phyloP scores from a whole-genome alignment of 1,140 invertebrate species.

The Hirudo medicinalis region DNA sequence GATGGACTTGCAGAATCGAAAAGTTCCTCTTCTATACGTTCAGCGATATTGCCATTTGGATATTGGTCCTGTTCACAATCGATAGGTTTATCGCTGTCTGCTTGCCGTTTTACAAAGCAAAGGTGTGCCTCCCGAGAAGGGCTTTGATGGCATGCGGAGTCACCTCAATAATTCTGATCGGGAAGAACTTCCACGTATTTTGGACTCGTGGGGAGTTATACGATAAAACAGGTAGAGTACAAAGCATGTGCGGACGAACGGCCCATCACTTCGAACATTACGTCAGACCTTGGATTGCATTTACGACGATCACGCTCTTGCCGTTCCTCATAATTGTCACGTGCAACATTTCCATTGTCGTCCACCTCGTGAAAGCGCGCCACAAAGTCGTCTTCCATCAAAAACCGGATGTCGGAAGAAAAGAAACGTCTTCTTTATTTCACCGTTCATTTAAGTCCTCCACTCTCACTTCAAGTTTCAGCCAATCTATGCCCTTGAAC shows the following conservation, averaged over 20 bases:
- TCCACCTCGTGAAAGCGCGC: constrained; percentile 11
- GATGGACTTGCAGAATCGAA: constrained; percentile 25
- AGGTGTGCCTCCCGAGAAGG: constrained; percentile 10
- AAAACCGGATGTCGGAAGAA: too few relatives aligned
- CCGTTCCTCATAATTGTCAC: constrained; percentile 19
- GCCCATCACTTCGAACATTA: constrained; percentile 19
- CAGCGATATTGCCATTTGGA: constrained; percentile 25
- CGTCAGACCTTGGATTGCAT: constrained; percentile 23
- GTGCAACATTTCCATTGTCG: constrained; percentile 21
- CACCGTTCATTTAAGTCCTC: too few relatives aligned
- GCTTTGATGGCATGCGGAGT: constrained; percentile 10
- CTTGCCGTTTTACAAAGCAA: constrained; percentile 22
- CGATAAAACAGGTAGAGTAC: background rate
- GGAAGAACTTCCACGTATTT: constrained; percentile 22
- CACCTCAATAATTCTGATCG: background rate
- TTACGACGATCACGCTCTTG: constrained; percentile 12
- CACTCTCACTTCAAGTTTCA: background rate
- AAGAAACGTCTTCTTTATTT: background rate
- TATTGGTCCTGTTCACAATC: constrained; percentile 26
- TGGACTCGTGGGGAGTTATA: constrained; percentile 21
- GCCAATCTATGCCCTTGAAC: background rate
- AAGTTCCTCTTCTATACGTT: constrained; percentile 23
- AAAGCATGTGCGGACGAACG: background rate
- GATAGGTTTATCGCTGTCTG: constrained; percentile 27
- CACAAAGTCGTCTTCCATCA: background rate